Percentiles rank a stretch among this genome's conserved stretches.
Conservation (phyloP, 2,113 vertebrate genomes). For the Syngnathus floridae region DNA sequence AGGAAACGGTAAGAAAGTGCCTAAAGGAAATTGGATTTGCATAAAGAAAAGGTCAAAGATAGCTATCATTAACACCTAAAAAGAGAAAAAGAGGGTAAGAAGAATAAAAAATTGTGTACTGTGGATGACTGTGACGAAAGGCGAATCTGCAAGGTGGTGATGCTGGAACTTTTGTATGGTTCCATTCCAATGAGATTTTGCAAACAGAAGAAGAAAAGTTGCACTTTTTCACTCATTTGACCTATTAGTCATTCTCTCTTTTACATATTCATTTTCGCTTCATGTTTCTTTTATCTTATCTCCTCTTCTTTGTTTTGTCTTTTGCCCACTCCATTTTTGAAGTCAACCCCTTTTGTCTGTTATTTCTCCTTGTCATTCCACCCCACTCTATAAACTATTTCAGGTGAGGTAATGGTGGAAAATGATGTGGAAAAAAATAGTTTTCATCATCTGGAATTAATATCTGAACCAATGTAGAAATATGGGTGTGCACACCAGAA, state of each 20-base stretch:
- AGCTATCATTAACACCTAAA: no score
- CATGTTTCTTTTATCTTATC: not conserved
- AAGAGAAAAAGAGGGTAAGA: no score
- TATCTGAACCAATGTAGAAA: constrained; percentile 15
- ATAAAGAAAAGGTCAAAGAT: no score
- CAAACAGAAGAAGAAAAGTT: no score
- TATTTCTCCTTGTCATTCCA: not conserved
- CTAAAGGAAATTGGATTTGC: no score
- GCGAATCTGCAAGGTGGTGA: no score
- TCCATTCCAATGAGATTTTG: no score
- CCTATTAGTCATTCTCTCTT: not conserved
- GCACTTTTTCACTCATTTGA: no score
- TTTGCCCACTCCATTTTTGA: constrained; percentile 3
- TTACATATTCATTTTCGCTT: not conserved
- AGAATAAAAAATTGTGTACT: no score
- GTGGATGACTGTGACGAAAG: no score
- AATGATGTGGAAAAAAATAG: constrained; percentile 16
- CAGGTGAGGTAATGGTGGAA: constrained; percentile 41
- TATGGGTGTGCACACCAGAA: constrained; percentile 9
- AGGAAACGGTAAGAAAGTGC: no score
- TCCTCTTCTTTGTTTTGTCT: not conserved
- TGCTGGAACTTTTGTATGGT: no score
- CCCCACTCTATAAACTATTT: constrained; percentile 4
- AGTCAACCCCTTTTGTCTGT: constrained; percentile 5
- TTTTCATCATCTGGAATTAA: constrained; percentile 46